Percentiles rank a stretch among this genome's conserved stretches.
Conservation (phyloP, 2,113 vertebrate species). For the Phaetusa simplex region DNA sequence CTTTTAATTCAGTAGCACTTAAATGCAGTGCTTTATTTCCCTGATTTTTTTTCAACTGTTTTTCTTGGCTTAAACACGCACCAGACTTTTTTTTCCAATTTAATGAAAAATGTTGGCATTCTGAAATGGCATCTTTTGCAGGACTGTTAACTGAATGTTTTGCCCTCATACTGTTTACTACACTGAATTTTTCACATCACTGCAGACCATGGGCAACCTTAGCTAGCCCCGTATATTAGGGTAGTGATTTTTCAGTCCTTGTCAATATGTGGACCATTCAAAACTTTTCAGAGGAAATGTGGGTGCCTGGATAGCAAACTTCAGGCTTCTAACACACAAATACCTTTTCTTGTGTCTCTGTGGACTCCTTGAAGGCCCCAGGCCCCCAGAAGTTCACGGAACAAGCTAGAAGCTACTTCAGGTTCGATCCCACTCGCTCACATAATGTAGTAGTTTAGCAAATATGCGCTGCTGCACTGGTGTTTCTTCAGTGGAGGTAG, state of each 20-base stretch:
- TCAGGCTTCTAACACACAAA: background rate
- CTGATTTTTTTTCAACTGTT: background rate
- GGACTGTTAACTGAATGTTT: background rate
- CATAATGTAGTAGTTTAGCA: background rate
- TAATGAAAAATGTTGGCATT: slow-evolving; percentile 49
- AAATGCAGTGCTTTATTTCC: background rate
- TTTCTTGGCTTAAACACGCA: slow-evolving; percentile 44
- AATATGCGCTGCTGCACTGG: background rate
- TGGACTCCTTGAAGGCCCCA: background rate
- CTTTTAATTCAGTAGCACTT: background rate
- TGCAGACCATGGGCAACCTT: background rate
- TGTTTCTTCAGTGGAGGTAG: slow-evolving; percentile 32
- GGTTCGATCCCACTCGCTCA: background rate
- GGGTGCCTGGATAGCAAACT: background rate
- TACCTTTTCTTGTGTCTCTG: background rate
- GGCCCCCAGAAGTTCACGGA: background rate
- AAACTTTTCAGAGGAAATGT: background rate
- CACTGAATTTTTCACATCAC: background rate
- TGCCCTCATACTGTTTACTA: background rate
- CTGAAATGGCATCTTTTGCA: slow-evolving; percentile 19
- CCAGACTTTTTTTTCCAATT: slow-evolving; percentile 16
- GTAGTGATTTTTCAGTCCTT: background rate
- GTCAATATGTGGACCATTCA: background rate
- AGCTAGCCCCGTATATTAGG: background rate
- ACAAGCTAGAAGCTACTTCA: background rate